Conservation (phyloP, 2,797 vertebrate genomes). For the Mus minutoides region DNA sequence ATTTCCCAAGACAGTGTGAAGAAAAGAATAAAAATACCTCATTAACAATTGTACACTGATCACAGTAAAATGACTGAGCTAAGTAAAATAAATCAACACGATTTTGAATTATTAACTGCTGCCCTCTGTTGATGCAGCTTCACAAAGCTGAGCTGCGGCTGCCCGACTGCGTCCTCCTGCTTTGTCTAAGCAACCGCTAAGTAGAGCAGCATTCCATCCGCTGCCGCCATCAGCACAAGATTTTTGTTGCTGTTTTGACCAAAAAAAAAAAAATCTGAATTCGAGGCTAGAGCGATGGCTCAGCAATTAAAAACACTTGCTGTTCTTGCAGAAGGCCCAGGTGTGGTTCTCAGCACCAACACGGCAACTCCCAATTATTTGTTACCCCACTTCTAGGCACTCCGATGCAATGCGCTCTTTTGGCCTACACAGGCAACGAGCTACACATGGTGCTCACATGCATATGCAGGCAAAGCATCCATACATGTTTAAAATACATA, state of each 20-base stretch:
- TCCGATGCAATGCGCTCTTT: neutral
- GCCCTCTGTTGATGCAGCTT: neutral
- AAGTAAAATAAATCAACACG: constrained; percentile 9
- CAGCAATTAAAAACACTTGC: neutral
- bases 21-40: neutral
- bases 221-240: neutral
- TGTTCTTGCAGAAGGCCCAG: neutral
- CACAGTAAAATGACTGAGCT: constrained; percentile 28
- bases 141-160: neutral
- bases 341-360: neutral
- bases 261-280: neutral
- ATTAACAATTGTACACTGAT: constrained; percentile 1
- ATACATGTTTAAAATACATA: neutral
- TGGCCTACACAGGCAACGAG: neutral
- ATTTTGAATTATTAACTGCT: neutral
- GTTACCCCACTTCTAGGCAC: neutral
- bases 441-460: neutral
- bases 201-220: neutral
- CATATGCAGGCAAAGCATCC: neutral
- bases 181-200: neutral
- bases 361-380: neutral
- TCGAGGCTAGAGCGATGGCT: neutral
- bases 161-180: neutral
- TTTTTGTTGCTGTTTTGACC: constrained; percentile 7
- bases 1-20: constrained; percentile 2